Conservation (phyloP, 2,888 invertebrate genomes). For the Podotricha telesiphe region DNA sequence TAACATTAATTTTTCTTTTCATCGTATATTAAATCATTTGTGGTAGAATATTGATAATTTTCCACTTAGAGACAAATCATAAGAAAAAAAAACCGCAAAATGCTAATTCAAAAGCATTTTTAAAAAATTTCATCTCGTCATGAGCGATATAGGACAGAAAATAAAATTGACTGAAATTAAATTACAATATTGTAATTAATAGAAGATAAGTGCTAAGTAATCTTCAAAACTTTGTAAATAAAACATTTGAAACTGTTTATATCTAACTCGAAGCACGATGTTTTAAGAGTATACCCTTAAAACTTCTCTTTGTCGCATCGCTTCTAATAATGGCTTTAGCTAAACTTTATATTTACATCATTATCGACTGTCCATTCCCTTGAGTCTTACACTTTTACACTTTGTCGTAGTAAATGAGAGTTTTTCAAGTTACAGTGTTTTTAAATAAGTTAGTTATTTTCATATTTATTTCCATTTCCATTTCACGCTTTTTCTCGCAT, state of each 20-base stretch:
- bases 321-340: constrained; percentile 6
- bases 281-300: constrained; percentile 24
- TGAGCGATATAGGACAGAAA: too few relatives aligned
- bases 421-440: not conserved
- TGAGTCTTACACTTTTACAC: constrained; percentile 4
- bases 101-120: too few relatives aligned
- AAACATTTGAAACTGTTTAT: constrained; percentile 16
- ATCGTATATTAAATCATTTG: too few relatives aligned
- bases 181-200: not conserved
- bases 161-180: not conserved
- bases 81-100: too few relatives aligned
- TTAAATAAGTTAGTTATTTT: not conserved
- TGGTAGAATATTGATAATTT: too few relatives aligned
- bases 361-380: constrained; percentile 11
- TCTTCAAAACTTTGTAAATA: constrained; percentile 7
- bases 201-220: not conserved
- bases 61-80: too few relatives aligned
- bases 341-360: constrained; percentile 21
- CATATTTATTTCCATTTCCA: not conserved
- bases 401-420: not conserved
- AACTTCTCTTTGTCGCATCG: constrained; percentile 23
- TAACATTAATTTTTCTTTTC: too few relatives aligned
- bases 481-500: too few relatives aligned
- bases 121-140: too few relatives aligned
- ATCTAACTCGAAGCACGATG: constrained; percentile 13